These are phyloP conservation scores for Pristionchus maxplancki DNA, from an alignment of 2,888 invertebrate genomes.

Conservation along the genomic window DNA sequence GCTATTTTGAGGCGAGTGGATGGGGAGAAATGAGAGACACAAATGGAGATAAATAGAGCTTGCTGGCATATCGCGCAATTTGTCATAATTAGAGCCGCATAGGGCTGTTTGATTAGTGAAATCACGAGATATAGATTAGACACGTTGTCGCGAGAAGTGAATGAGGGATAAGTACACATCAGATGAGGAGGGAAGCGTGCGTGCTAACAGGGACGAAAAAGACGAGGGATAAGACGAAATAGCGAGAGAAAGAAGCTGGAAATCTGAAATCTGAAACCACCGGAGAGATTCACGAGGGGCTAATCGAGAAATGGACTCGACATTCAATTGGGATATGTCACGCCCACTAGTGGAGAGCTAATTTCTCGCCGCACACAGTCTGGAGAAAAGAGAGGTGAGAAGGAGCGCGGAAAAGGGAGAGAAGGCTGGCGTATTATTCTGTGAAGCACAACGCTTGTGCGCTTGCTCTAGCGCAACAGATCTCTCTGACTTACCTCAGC, in stretches of 20 bases:
- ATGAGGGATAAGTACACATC: constrained; percentile 1
- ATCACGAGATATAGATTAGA: neutral
- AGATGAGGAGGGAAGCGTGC: neutral
- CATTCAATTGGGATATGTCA: neutral
- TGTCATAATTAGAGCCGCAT: neutral
- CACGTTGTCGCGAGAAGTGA: neutral
- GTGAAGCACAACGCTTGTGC: neutral
- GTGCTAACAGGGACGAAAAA: neutral
- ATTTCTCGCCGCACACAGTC: neutral
- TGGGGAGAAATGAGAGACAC: neutral
- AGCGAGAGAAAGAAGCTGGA: neutral
- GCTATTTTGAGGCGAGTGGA: neutral
- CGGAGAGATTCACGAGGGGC: neutral
- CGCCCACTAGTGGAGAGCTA: neutral
- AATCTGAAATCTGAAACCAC: neutral
- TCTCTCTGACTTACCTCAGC: neutral
- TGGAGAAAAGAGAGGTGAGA: neutral
- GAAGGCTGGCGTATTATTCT: neutral
- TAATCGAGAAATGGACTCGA: constrained; percentile 20
- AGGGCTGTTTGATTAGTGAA: no score
- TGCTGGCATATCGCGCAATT: neutral
- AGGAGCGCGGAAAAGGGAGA: neutral
- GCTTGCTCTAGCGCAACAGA: neutral
- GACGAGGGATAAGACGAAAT: neutral
- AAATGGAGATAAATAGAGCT: no score